Percentiles rank a stretch among this genome's conserved stretches.
Evolutionary conservation across 2,888 invertebrate genomes (phyloP).

Genomic region (Halictus quadricinctus): DNA sequence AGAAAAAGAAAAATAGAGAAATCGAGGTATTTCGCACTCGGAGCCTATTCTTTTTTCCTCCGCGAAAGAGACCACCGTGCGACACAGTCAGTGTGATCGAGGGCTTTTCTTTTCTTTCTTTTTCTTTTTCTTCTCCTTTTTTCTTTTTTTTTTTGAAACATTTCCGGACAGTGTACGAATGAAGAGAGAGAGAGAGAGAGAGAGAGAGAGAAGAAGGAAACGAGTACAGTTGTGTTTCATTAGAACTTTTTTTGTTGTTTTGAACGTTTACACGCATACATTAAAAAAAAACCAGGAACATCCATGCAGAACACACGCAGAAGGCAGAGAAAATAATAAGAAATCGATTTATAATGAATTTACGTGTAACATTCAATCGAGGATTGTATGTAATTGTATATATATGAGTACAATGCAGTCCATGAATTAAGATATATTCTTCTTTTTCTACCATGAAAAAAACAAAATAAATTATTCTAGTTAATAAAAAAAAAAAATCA

Average conservation of each 20-base stretch:
- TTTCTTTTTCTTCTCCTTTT: background rate
- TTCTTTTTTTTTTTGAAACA: constrained; percentile 1
- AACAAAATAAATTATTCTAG: constrained; percentile 82
- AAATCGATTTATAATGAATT: constrained; percentile 80
- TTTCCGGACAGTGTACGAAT: constrained; percentile 33
- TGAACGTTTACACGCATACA: constrained; percentile 54
- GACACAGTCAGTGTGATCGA: constrained; percentile 8
- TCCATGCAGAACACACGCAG: constrained; percentile 35
- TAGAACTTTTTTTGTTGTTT: constrained; percentile 38
- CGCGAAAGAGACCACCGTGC: constrained; percentile 2
- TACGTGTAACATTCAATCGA: constrained; percentile 82
- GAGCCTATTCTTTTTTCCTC: constrained; percentile 58
- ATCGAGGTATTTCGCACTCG: constrained; percentile 39
- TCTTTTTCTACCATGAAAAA: constrained; percentile 82
- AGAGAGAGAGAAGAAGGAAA: constrained; percentile 1
- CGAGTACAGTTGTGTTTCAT: constrained; percentile 60
- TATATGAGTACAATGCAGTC: constrained; percentile 81
- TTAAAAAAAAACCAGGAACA: background rate
- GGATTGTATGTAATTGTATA: constrained; percentile 82
- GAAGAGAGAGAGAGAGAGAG: background rate
- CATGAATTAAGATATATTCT: constrained; percentile 82
- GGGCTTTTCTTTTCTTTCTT: background rate
- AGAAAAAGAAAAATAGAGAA: background rate
- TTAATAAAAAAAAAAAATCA: constrained; percentile 79
- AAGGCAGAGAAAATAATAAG: constrained; percentile 66